Base-by-base conservation (phyloP, 2,888 invertebrate species). In the Himalopsyche tibetana region DNA sequence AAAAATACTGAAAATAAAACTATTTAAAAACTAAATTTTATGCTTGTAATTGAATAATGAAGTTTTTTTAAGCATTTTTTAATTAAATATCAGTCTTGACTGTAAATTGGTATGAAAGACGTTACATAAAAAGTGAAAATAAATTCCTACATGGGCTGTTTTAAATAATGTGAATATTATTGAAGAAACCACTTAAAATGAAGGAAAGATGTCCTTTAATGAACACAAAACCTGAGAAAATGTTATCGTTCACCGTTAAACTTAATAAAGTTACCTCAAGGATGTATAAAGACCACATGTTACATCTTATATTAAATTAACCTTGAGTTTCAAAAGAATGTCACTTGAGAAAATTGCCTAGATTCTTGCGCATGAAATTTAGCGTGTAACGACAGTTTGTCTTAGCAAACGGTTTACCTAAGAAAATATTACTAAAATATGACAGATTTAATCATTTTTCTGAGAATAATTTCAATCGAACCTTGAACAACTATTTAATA, bases 231-330 rank as follows among this genome's bases (percentile, higher is more conserved):
- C 36, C 74, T 56, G 63, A 40, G 83, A 84, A 81, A 19, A 80
- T 63, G n/a, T 63, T 63, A 63, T 63, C 19, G 19, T 19, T 63
- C 63, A 63, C 15, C 63, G 63, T 63, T 42, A 84, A 84, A 82
- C 84, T 86, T 86, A 84, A 86, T 86, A 86, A 84, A 69, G 79
- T 80, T 55, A 19, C 81, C 55, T 82, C 55, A 19, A 55, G 82
- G 74, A 63, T 82, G 79, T 84, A 84, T 86, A 84, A 86, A 86
- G 82, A 84, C 55, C 86, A 86, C 86, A 84, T 86, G 86, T 84
- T 86, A 79, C 86, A 19, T 82, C 55, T 63, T 45, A 80, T 86
- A 86, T 86, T 86, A 86, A 86, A 86, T 86, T 84, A 86, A 45
- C 56, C 84, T 45, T 45, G 82, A 51, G 28, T 19, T 63, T 63